phyloP scores from a whole-genome alignment of 1,140 invertebrate genomes.

The Cotesia typhae region DNA sequence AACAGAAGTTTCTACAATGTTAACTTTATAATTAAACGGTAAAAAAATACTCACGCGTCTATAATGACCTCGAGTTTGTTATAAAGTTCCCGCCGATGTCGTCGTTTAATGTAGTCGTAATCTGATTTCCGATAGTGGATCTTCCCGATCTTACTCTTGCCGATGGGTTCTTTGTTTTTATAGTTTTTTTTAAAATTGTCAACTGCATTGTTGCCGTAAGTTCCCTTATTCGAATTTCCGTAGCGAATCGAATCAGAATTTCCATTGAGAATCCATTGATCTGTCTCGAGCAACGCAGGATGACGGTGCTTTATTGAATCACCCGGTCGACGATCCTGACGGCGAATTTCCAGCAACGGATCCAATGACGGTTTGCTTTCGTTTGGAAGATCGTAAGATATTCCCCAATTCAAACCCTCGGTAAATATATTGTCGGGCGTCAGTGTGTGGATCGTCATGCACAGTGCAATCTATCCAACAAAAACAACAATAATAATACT shows the following conservation, averaged over 20 bases:
- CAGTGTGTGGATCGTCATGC: conserved; percentile 70
- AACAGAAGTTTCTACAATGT: not conserved
- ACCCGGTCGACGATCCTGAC: conserved; percentile 48
- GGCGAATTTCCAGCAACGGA: conserved; percentile 53
- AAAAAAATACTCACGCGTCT: conserved; percentile 70
- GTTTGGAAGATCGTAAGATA: conserved; percentile 78
- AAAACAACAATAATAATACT: conserved; percentile 12
- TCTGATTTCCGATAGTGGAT: conserved; percentile 47
- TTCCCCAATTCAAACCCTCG: conserved; percentile 78
- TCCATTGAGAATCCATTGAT: conserved; percentile 38
- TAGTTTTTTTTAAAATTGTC: conserved; percentile 46
- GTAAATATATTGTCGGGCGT: conserved; percentile 70
- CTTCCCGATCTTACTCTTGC: no score
- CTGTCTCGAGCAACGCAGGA: conserved; percentile 50
- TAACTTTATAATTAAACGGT: conserved; percentile 9
- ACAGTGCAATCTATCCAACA: conserved; percentile 65
- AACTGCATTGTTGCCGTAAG: conserved; percentile 41
- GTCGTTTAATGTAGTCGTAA: conserved; percentile 63
- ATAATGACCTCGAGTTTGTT: conserved; percentile 74
- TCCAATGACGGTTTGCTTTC: conserved; percentile 70
- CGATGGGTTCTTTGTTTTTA: no score
- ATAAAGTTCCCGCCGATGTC: conserved; percentile 71
- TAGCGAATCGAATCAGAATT: conserved; percentile 37
- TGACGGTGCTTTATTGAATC: conserved; percentile 33
- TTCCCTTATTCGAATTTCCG: conserved; percentile 39